Percentiles rank a stretch among this genome's conserved stretches.
These are phyloP conservation scores for Thecophora atra DNA, from an alignment of 2,888 invertebrate species.

Conservation along the genomic window DNA sequence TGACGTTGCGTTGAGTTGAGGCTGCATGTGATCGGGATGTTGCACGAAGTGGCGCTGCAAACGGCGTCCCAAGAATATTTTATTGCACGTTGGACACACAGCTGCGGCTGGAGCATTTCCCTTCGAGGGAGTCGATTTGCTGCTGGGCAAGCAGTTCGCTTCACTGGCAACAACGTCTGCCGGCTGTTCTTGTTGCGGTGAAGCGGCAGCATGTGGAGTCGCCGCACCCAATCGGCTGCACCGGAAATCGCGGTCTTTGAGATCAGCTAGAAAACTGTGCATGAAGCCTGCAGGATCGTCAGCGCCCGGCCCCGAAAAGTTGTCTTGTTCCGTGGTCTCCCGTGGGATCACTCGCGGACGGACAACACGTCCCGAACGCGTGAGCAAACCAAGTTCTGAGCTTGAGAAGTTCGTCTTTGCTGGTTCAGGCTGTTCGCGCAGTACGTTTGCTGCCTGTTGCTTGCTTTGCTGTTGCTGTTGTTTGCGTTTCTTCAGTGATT, in stretches of 20 bases:
- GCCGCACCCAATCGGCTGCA: constrained; percentile 39
- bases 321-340: too few species aligned
- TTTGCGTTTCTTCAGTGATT: constrained; percentile 31
- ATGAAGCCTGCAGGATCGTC: constrained; percentile 46
- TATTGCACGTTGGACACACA: constrained; percentile 61
- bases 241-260: constrained; percentile 43
- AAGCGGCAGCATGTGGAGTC: background rate
- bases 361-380: constrained; percentile 56
- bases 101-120: constrained; percentile 56
- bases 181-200: background rate
- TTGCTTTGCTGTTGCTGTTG: constrained; percentile 3
- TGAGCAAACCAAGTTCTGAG: constrained; percentile 43
- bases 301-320: constrained; percentile 18
- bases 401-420: background rate
- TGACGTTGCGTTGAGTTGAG: constrained; percentile 18
- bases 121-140: constrained; percentile 30
- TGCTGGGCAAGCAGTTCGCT: background rate
- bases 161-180: background rate
- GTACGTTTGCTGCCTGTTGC: background rate
- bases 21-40: constrained; percentile 60
- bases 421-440: background rate
- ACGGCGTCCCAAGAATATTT: constrained; percentile 62
- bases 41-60: constrained; percentile 60
- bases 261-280: constrained; percentile 52
- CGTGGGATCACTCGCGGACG: background rate